Conservation (phyloP, 2,797 vertebrate genomes). For the Cheirogaleus major region DNA sequence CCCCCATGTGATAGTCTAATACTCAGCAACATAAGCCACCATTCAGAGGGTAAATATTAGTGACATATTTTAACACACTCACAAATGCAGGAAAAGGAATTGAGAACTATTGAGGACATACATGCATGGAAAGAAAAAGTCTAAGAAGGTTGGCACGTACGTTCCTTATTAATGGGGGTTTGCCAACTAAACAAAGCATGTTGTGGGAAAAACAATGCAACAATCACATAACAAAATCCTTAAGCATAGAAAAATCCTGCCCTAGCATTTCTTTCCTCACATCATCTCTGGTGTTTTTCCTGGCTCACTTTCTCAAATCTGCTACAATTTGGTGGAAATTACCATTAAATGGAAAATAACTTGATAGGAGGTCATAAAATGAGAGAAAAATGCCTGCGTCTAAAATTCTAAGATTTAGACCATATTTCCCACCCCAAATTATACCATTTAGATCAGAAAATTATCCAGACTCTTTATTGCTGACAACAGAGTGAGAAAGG, state of each 20-base stretch:
- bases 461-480: neutral
- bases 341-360: slow-evolving; percentile 25
- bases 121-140: neutral
- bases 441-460: neutral
- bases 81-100: neutral
- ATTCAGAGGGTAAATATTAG: neutral
- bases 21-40: neutral
- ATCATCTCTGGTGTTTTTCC: neutral
- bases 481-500: neutral
- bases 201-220: neutral
- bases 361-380: neutral
- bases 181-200: neutral
- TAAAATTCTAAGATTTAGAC: slow-evolving; percentile 6
- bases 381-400: neutral
- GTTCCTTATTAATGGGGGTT: neutral
- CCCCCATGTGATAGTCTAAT: neutral
- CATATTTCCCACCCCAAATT: slow-evolving; percentile 8
- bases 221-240: neutral
- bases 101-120: neutral
- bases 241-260: neutral
- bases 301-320: neutral
- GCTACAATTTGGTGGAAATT: slow-evolving; percentile 5
- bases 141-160: neutral
- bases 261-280: neutral
- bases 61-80: slow-evolving; percentile 6